Evolutionary conservation across 2,113 vertebrate genomes (phyloP).

Genomic region (Seriola rivoliana): DNA sequence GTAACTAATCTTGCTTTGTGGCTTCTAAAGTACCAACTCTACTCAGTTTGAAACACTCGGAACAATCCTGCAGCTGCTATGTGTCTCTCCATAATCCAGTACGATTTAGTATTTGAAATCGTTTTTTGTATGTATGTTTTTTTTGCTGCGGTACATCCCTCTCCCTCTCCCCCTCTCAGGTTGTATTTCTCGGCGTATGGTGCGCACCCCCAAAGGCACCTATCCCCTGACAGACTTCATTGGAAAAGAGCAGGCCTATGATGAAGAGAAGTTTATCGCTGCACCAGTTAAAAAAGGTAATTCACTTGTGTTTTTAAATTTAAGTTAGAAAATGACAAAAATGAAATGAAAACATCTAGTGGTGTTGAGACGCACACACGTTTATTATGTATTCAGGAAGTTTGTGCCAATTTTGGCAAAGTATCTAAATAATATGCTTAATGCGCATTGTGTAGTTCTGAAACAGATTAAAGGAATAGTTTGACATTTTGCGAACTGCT

Average conservation of each 20-base stretch:
- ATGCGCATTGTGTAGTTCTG: too few species aligned
- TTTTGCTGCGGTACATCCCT: not conserved
- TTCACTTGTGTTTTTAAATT: not conserved
- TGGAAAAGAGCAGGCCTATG: constrained; percentile 85
- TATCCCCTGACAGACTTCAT: constrained; percentile 85
- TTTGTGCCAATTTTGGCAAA: too few species aligned
- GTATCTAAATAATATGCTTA: too few species aligned
- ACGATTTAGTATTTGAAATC: not conserved
- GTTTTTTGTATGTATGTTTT: not conserved
- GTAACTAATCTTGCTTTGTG: not conserved
- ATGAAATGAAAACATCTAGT: too few species aligned
- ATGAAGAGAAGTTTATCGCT: constrained; percentile 85
- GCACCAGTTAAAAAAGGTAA: constrained; percentile 91
- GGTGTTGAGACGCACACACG: too few species aligned
- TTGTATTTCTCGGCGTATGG: constrained; percentile 90
- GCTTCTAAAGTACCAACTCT: not conserved
- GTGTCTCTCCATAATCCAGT: not conserved
- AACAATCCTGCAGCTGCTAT: not conserved
- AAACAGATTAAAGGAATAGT: too few species aligned
- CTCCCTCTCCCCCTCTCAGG: constrained; percentile 69
- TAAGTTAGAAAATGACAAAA: not conserved
- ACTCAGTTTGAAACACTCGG: not conserved
- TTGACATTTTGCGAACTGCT: too few species aligned
- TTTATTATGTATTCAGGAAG: too few species aligned
- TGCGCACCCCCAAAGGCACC: constrained; percentile 84